Conservation (phyloP, 2,888 invertebrate genomes). For the Seira ritae region DNA sequence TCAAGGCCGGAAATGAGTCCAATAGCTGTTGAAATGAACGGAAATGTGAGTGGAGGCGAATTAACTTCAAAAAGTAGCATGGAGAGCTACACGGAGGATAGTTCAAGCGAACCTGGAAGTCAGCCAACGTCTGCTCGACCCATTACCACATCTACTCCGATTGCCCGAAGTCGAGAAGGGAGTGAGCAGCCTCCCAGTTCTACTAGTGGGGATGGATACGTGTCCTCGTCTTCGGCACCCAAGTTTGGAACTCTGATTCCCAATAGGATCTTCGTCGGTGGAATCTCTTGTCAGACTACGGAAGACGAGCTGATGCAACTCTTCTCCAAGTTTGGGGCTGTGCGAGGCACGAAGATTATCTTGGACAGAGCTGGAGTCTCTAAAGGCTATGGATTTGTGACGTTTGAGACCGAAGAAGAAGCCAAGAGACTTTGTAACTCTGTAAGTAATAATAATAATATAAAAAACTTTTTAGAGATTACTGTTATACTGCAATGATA, state of each 20-base stretch:
- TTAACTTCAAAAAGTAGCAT: constrained; percentile 64
- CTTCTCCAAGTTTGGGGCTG: constrained; percentile 91
- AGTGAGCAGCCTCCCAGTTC: constrained; percentile 58
- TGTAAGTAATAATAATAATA: constrained; percentile 57
- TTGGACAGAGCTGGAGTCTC: constrained; percentile 96
- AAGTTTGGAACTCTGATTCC: constrained; percentile 91
- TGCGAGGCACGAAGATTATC: constrained; percentile 93
- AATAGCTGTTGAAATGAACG: constrained; percentile 68
- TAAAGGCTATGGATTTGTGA: constrained; percentile 92
- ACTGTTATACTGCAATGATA: no score
- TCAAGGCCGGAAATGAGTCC: constrained; percentile 65
- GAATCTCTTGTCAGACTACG: constrained; percentile 94
- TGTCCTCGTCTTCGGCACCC: constrained; percentile 76
- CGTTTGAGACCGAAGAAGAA: constrained; percentile 91
- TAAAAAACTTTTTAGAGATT: background rate
- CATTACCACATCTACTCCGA: constrained; percentile 68
- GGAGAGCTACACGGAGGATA: constrained; percentile 62
- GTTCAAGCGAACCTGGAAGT: constrained; percentile 64
- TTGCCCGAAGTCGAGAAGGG: constrained; percentile 66
- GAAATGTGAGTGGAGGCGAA: constrained; percentile 65
- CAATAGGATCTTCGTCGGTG: constrained; percentile 97
- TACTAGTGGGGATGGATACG: constrained; percentile 54
- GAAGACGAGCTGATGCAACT: constrained; percentile 94
- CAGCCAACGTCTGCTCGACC: constrained; percentile 62
- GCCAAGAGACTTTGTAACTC: constrained; percentile 78